Evolutionary conservation across 2,888 invertebrate species (phyloP).

Genomic region (Conops quadrifasciatus): DNA sequence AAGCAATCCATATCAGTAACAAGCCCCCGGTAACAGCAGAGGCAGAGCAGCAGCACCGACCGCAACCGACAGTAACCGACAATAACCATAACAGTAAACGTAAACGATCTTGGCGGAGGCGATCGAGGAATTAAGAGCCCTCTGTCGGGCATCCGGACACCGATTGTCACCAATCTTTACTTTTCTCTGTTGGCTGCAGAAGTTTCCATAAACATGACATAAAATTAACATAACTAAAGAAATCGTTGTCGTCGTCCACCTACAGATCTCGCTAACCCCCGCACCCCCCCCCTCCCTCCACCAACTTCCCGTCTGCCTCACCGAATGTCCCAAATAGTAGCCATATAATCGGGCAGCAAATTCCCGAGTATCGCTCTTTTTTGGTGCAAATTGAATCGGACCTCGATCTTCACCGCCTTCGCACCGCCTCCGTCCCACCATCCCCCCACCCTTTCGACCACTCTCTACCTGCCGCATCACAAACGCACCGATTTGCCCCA

Average conservation of each 20-base stretch:
- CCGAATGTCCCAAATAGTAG: constrained; percentile 39
- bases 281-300: too few species aligned
- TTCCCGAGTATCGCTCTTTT: constrained; percentile 34
- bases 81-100: constrained; percentile 13
- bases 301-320: too few species aligned
- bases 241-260: neutral
- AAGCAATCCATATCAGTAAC: constrained; percentile 19
- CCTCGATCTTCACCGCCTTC: constrained; percentile 12
- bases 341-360: constrained; percentile 42
- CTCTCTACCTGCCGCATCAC: too few species aligned
- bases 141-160: neutral
- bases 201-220: constrained; percentile 32
- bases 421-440: too few species aligned
- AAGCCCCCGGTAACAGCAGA: constrained; percentile 22
- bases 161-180: neutral
- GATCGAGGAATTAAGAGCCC: neutral
- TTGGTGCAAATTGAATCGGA: constrained; percentile 33
- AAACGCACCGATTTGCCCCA: neutral
- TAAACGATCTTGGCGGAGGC: neutral
- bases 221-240: constrained; percentile 34
- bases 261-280: neutral
- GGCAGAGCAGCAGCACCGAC: constrained; percentile 35
- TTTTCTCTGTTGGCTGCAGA: neutral
- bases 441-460: neutral
- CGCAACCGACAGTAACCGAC: constrained; percentile 42